Evolutionary conservation across 2,797 vertebrate species (phyloP).

Genomic region (Gila robusta): DNA sequence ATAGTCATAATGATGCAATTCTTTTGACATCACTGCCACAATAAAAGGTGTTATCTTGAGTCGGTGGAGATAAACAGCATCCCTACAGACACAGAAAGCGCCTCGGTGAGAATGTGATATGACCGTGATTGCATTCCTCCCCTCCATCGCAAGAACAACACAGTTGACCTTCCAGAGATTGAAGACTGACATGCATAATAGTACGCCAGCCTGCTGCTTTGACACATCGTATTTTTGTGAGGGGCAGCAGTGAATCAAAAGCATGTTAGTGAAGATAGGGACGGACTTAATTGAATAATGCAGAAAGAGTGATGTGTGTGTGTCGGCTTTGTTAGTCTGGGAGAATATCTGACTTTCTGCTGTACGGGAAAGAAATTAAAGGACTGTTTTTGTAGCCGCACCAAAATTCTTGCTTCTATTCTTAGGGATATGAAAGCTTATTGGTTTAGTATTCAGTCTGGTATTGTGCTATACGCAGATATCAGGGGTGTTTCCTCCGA

Average conservation of each 20-base stretch:
- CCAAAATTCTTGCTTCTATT: neutral
- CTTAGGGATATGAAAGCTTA: neutral
- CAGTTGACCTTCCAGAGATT: constrained; percentile 58
- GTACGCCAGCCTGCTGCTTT: constrained; percentile 21
- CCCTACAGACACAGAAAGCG: neutral
- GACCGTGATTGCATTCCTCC: constrained; percentile 35
- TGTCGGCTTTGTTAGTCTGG: constrained; percentile 30
- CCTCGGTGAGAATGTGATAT: constrained; percentile 33
- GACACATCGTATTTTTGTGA: constrained; percentile 42
- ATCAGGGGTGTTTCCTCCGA: neutral
- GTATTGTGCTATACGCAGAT: neutral
- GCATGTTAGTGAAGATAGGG: constrained; percentile 44
- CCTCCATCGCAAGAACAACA: constrained; percentile 38
- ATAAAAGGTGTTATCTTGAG: constrained; percentile 42
- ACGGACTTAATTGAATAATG: constrained; percentile 55
- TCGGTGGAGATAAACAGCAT: constrained; percentile 39
- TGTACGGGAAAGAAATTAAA: neutral
- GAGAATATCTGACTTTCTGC: constrained; percentile 24
- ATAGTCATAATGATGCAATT: constrained; percentile 37
- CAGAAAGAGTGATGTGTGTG: constrained; percentile 46
- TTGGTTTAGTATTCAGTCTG: neutral
- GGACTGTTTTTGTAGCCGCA: neutral
- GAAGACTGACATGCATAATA: constrained; percentile 42
- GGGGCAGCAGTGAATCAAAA: constrained; percentile 47
- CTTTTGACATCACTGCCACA: constrained; percentile 35